Base-by-base conservation (phyloP, 2,797 vertebrate genomes). In the Falco peregrinus region DNA sequence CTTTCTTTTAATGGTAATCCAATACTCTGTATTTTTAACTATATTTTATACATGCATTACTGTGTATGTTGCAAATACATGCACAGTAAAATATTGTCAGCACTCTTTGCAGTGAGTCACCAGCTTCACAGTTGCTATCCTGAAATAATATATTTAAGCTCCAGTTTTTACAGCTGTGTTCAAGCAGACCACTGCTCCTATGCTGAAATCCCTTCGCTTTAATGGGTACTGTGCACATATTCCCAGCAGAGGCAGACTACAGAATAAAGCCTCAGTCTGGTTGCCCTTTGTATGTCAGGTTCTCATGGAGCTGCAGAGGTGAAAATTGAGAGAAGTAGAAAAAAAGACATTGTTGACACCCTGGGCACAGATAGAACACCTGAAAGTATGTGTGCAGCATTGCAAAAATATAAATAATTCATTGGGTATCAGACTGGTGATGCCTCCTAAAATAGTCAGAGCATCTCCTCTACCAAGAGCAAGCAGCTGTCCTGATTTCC, bases 131-230 rank as follows among this genome's bases (percentile, higher is more conserved):
- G 80, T 48, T 93, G 78, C 60, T 67, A 48, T 82, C 84, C 51
- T 89, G 67, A 89, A 95, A 74, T 54, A 88, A 33, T 79, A 80
- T 54, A 73, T 79, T 95, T 64, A 92, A 91, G 86, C 64, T 94
- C 64, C 37, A 87, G 14, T 83, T 94, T 92, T 82, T 84, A 70
- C 90, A 95, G 74, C 88, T 90, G 81, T 59, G 81, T 43, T 88
- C 81, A 94, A 71, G 73, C 68, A 91, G 61, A 84, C 50, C 65
- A 39, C 65, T 45, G 87, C 22, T 92, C 39, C 78, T 59, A 7
- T n/a, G 16, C 53, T 68, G 26, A 91, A 96, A 85, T 76, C 45
- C 50, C 75, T 85, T 78, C 50, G 25, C 60, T 73, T 71, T 59
- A 89, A 64, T 53, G 54, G 76, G 33, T 37, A 81, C 43, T 37